Base-by-base conservation (phyloP, 2,888 invertebrate species). In the Melipona bicolor region DNA sequence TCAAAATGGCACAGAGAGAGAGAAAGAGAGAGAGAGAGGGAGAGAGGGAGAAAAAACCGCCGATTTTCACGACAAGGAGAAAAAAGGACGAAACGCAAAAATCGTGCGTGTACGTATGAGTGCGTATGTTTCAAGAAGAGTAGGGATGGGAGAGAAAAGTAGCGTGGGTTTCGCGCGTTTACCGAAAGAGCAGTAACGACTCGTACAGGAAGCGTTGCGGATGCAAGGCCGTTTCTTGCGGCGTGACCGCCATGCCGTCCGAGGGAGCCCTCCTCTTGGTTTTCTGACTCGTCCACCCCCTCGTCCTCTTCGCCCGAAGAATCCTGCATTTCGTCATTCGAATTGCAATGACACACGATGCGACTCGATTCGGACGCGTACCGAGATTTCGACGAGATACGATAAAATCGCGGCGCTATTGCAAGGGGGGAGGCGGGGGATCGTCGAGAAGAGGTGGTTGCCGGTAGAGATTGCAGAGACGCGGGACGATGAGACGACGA, bases 201-300 rank as follows among this genome's bases (percentile, higher is more conserved):
- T 92, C 94, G 93, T 92, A 94, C 93, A 91, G 94, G 94, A 91
- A 94, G 93, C 88, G 94, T 94, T 91, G 94, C 92, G 82, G 94
- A 94, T 85, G 93, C 91, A 79, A 94, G 92, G 90, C 93, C 93
- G 88, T 94, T 94, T 92, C 94, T 93, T 79, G 92, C 90, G 84
- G 91, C 91, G 87, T 92, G 91, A 90, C 92, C 92, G 85, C 93
- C 92, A 79, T 91, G 91, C 43, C 92, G 92, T 92, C 93, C 92
- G 77, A 92, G 89, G 67, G 91, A 92, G 81, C 92, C 93, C 84
- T 94, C 94, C 70, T 93, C 94, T 78, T 93, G 93, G 85, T 93
- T 94, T 77, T 94, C 94, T 89, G 93, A 91, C 88, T 94, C 94
- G 88, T 94, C 94, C 75, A 93, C 91, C 83, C 92, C 93, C 85